Percentiles rank a stretch among this genome's conserved stretches.
These are phyloP conservation scores for Emydura subglobosa DNA, from an alignment of 2,113 vertebrate genomes.

Conservation along the genomic window DNA sequence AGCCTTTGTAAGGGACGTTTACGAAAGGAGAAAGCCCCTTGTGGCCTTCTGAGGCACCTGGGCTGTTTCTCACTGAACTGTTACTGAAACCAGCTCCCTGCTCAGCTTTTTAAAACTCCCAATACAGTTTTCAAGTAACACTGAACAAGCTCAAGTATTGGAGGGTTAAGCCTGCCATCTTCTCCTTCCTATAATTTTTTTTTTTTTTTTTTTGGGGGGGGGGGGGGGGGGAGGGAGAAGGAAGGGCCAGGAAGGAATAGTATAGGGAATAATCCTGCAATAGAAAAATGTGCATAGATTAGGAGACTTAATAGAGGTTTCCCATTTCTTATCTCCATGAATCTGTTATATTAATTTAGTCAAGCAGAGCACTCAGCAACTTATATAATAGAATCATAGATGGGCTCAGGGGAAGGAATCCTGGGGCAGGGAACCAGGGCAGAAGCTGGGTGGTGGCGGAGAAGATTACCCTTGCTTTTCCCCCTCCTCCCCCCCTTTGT, in stretches of 20 bases:
- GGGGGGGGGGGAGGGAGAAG: not conserved
- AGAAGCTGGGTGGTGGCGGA: too few species aligned
- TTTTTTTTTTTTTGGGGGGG: too few species aligned
- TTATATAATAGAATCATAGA: too few species aligned
- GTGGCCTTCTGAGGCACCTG: not conserved
- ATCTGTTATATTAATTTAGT: not conserved
- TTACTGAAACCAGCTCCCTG: not conserved
- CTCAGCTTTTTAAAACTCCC: not conserved
- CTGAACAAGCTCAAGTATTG: not conserved
- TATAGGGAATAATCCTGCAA: rapidly evolving
- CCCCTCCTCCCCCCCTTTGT: too few species aligned
- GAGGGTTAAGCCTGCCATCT: not conserved
- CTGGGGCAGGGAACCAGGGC: too few species aligned
- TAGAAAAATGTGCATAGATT: not conserved
- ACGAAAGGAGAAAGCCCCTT: not conserved
- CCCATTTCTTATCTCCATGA: not conserved
- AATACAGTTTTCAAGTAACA: not conserved
- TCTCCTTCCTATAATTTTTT: not conserved
- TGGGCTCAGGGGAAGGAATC: too few species aligned
- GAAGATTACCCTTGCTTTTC: too few species aligned
- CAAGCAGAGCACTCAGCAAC: not conserved
- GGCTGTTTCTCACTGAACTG: not conserved
- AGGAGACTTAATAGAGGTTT: not conserved
- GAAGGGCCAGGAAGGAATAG: not conserved
- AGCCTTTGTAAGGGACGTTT: not conserved